Base-by-base conservation (phyloP, 92 coral and sea anemone genomes). In the Porites lobata region DNA sequence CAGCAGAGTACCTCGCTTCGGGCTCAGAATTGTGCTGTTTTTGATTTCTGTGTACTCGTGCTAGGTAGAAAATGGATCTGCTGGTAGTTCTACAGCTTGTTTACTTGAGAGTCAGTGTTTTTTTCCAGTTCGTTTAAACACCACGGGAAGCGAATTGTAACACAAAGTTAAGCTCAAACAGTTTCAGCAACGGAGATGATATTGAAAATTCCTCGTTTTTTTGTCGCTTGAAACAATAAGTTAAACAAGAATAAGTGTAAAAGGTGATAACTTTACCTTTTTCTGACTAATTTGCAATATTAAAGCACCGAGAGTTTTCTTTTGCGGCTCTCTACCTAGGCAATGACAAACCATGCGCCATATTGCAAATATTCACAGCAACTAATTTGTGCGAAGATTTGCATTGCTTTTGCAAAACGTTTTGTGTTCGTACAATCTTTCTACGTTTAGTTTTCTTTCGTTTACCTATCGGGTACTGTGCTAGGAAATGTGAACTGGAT, bases 281-380 rank as follows among this genome's bases (percentile, higher is more conserved):
- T 12, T 20, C 61, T 29, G 61, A 19, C 47, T 62, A 29, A 13
- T 32, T 18, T 43, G 38, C 67, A 66, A 14, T 7, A 20, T 21
- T 56, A 14, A 57, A 38, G 69, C 58, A 38, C 57, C 32, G 69
- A 70, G 61, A 50, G 56, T 20, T 57, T 70, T 82, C 18, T 47
- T 56, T 70, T 32, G 86, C 86, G 86, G 75, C 78, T 70, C 71
- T 70, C 86, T 24, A 81, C 47, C 47, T 38, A 53, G 78, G n/a
- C 3, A 32, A 66, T 43, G 84, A 20, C 84, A 79, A 61, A 12
- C 17, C 24, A 32, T 62, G 51, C 85, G 85, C 85, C 85, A 70
- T 70, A 52, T 80, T 80, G 75, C 75, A 63, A 63, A 56, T 17
- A 43, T 69, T 51, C 17, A n/a, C 76, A 47, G 51, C 20, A 76